Evolutionary conservation across 2,113 vertebrate species (phyloP).

Genomic region (Sinocyclocheilus grahami): DNA sequence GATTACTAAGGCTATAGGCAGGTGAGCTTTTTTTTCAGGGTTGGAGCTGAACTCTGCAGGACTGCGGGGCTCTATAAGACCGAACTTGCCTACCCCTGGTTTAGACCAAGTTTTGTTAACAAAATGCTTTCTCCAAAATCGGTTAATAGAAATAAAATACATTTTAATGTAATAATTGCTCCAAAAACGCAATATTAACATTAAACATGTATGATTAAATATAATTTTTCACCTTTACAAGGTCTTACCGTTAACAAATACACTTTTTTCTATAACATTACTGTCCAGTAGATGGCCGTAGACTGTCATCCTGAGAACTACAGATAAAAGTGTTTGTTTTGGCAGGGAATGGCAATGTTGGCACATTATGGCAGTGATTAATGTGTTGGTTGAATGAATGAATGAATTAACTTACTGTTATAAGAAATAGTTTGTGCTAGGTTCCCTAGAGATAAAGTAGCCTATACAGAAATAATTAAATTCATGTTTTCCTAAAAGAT

Average conservation of each 20-base stretch:
- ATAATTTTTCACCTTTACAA: neutral
- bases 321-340: slow-evolving; percentile 2
- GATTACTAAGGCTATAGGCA: too few relatives aligned
- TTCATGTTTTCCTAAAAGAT: neutral
- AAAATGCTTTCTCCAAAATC: neutral
- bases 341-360: neutral
- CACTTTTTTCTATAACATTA: neutral
- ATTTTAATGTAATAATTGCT: neutral
- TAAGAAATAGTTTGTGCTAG: neutral
- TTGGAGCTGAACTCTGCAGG: too few relatives aligned
- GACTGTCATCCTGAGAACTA: neutral
- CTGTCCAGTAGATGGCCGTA: neutral
- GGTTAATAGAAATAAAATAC: neutral
- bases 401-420: neutral
- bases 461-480: neutral
- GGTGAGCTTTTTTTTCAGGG: too few relatives aligned
- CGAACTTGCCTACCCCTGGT: too few relatives aligned
- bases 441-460: too few relatives aligned
- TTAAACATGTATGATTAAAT: neutral
- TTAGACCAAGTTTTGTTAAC: neutral
- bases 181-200: neutral
- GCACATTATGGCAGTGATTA: neutral
- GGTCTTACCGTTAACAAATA: neutral
- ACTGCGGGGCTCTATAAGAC: too few relatives aligned
- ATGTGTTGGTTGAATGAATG: neutral